These are phyloP conservation scores for Chelon auratus DNA, from an alignment of 2,797 vertebrate genomes.

Conservation along the genomic window DNA sequence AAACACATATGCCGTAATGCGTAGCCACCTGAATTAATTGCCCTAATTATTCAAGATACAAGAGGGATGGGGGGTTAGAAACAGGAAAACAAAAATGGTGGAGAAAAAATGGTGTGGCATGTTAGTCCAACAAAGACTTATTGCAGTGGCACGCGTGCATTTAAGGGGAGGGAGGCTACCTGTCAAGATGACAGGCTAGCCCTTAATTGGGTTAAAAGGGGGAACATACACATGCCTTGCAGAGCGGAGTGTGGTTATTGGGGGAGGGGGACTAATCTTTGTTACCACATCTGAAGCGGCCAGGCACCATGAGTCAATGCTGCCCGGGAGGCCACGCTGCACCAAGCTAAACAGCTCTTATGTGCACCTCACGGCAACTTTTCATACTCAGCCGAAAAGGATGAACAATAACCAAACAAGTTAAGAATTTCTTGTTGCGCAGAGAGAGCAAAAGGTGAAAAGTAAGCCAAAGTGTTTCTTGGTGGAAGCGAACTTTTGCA, in stretches of 20 bases:
- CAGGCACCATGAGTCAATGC: slow-evolving; percentile 69
- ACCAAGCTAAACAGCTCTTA: slow-evolving; percentile 1
- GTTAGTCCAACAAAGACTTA: slow-evolving; percentile 51
- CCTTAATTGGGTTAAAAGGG: slow-evolving; percentile 78
- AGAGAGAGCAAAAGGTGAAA: slow-evolving; percentile 3
- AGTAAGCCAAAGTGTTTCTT: background rate
- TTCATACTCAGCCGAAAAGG: slow-evolving; percentile 24
- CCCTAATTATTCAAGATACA: slow-evolving; percentile 84
- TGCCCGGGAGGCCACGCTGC: slow-evolving; percentile 48
- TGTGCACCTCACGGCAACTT: slow-evolving; percentile 54
- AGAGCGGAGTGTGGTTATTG: slow-evolving; percentile 51
- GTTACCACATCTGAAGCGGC: slow-evolving; percentile 57
- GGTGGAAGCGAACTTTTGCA: slow-evolving; percentile 1
- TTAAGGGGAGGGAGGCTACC: slow-evolving; percentile 72
- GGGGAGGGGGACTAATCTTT: slow-evolving; percentile 30
- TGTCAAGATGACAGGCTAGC: slow-evolving; percentile 76
- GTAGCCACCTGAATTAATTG: slow-evolving; percentile 83
- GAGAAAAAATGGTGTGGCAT: slow-evolving; percentile 29
- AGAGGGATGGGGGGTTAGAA: slow-evolving; percentile 32
- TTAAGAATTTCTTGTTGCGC: slow-evolving; percentile 3
- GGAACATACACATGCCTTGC: slow-evolving; percentile 67
- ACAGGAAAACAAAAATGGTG: slow-evolving; percentile 27
- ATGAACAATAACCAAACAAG: slow-evolving; percentile 7
- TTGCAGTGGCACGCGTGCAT: slow-evolving; percentile 55
- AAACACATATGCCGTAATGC: slow-evolving; percentile 82